Evolutionary conservation across 2,797 vertebrate species (phyloP), one percentile per base, ranked within the genome.

Genomic region (Delichon dasypus): DNA sequence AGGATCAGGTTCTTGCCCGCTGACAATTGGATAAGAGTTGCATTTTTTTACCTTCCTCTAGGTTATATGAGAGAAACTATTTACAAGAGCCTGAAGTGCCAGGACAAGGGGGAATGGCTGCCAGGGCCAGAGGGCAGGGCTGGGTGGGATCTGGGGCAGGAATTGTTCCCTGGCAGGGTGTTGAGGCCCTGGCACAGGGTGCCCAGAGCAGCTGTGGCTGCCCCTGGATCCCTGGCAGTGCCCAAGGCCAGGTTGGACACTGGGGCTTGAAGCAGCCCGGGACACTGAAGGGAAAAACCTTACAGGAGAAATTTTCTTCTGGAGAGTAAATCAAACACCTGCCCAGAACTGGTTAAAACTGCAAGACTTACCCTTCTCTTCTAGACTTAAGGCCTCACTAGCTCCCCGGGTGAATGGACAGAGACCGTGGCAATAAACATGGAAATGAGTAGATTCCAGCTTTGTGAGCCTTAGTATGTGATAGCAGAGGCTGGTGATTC

Each of bases 71-170:
- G 19, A 60, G 13, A 76, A 68, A 26, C 12, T 22, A 7, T 53
- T 66, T n/a, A 2, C 34, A 67, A 42, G 11, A 7, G 10, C 8
- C 16, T 74, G n/a, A 7, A 66, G 61, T 8, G 47, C 0, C 21
- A 73, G n/a, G 25, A n/a, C 0, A 0, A 8, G 17, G 17, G 45
- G 34, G 42, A 22, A 30, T 47, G 54, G 40, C n/a, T 67, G 0
- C 7, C 54, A 73, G 17, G 20, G 70, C 0, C 64, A 34, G 25
- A 66, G 53, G 30, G 36, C 30, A 62, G 57, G 50, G 30, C 10
- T 45, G 10, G 70, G 0, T 58, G 34, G 68, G 64, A 34, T 17
- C 0, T 7, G 26, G 74, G 48, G 3, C 1, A 61, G 67, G 64
- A 85, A 51, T 68, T 45, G 29, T 51, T 68, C 44, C 25, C 82